Base-by-base conservation (phyloP, 2,888 invertebrate genomes). In the Asteroscopus sphinx region DNA sequence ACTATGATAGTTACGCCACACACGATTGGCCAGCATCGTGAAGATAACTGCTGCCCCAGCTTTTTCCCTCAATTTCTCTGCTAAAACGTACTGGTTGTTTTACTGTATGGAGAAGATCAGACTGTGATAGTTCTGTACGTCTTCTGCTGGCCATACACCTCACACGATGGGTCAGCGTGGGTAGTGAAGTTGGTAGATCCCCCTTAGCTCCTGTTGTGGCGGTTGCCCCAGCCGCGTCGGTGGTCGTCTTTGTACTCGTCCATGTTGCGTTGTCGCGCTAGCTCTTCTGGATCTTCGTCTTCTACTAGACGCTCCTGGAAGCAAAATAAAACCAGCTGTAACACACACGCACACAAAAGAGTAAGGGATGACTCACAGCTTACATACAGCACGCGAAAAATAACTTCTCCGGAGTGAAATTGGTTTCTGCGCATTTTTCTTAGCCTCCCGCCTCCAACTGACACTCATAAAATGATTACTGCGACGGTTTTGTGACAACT, bases 221-320 rank as follows among this genome's bases (percentile, higher is more conserved):
- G 94, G 91, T 98, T 98, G 40, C 98, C 98, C 96, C 97, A 97
- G 9, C 98, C 98, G 57, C 98, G 95, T 57, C 97, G 96, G 81
- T 98, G 97, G 11, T 96, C 96, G 89, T 98, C 98, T 83, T 98
- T 98, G 84, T 96, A 98, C 68, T 98, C 98, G 89, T 98, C 98
- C 95, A 96, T 96, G 54, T 94, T 95, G 17, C 97, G 95, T 78
- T 95, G 93, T 51, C 96, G 94, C 28, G 91, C 95, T 59, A 97
- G 83, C 77, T 95, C 92, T 51, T 96, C 96, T 0, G 96, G 95
- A 87, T 98, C 97, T 66, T 98, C 98, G 0, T 88, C 88, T 76
- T 98, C 98, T 0, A 94, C 91, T 65, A 95, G 88, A 6, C 87
- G 87, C 76, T 98, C 97, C 80, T 95, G 69, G 1, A 69, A 74